Evolutionary conservation across 1,140 invertebrate genomes (phyloP).

Genomic region (Drosophila ogumai): DNA sequence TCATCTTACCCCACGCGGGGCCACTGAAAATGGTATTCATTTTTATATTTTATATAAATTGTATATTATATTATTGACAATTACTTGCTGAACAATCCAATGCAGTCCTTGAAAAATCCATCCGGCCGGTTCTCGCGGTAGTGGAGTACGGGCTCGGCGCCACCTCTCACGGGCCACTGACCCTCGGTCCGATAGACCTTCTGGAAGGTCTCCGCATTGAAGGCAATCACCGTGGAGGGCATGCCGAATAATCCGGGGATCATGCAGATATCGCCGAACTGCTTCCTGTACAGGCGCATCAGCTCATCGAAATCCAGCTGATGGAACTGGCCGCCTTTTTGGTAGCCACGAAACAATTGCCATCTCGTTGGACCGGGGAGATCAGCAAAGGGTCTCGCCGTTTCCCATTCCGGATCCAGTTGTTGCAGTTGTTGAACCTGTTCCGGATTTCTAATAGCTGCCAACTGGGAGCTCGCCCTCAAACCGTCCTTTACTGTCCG

Average conservation of each 20-base stretch:
- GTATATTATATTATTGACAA: neutral
- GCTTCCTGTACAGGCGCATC: slow-evolving; percentile 16
- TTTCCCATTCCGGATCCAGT: slow-evolving; percentile 56
- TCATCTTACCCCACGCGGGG: slow-evolving; percentile 36
- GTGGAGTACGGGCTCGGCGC: slow-evolving; percentile 46
- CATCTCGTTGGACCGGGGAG: slow-evolving; percentile 62
- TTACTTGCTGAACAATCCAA: slow-evolving; percentile 47
- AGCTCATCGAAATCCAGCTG: slow-evolving; percentile 38
- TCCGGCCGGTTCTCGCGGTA: slow-evolving; percentile 45
- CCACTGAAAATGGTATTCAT: slow-evolving; percentile 22
- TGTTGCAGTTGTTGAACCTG: slow-evolving; percentile 27
- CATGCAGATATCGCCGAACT: slow-evolving; percentile 51
- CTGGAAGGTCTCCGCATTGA: slow-evolving; percentile 48
- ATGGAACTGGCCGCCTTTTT: slow-evolving; percentile 58
- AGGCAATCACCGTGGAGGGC: slow-evolving; percentile 57
- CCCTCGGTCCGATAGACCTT: slow-evolving; percentile 60
- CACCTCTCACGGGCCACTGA: slow-evolving; percentile 57
- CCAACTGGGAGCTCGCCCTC: slow-evolving; percentile 21
- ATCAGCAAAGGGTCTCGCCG: slow-evolving; percentile 41
- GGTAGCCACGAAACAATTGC: slow-evolving; percentile 56
- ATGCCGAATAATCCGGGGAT: slow-evolving; percentile 63
- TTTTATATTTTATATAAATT: neutral
- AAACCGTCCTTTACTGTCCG: neutral
- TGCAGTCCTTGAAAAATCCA: slow-evolving; percentile 51
- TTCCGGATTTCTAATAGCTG: neutral